These are phyloP conservation scores for Drosophila neotestacea DNA, from an alignment of 2,888 invertebrate species.

Conservation along the genomic window DNA sequence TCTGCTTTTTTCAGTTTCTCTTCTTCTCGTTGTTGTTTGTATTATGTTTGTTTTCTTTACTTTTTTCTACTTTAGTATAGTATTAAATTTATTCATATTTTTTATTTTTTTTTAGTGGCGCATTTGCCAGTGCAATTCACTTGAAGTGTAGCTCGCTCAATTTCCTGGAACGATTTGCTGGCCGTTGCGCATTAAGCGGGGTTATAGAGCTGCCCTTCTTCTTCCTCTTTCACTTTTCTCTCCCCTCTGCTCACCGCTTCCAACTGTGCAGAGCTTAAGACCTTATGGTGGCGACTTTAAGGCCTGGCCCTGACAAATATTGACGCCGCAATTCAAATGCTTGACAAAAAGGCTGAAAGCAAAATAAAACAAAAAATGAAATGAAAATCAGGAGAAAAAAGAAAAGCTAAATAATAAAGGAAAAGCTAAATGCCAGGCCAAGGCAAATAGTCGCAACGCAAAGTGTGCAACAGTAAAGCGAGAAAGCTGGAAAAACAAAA, in stretches of 20 bases:
- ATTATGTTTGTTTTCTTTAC: slow-evolving; percentile 17
- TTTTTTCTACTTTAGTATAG: slow-evolving; percentile 1
- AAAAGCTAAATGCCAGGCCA: slow-evolving; percentile 37
- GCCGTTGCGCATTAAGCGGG: slow-evolving; percentile 46
- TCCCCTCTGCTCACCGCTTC: not conserved
- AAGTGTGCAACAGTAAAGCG: slow-evolving; percentile 55
- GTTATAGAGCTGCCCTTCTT: not conserved
- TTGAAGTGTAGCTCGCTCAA: slow-evolving; percentile 71
- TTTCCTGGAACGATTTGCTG: slow-evolving; percentile 73
- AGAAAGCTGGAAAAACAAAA: slow-evolving; percentile 43
- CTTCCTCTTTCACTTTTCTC: not conserved
- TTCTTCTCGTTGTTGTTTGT: slow-evolving; percentile 5
- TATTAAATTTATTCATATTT: slow-evolving; percentile 73
- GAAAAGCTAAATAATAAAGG: slow-evolving; percentile 41
- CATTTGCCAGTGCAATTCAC: slow-evolving; percentile 46
- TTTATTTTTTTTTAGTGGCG: slow-evolving; percentile 55
- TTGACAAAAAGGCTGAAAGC: slow-evolving; percentile 46
- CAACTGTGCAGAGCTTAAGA: slow-evolving; percentile 11
- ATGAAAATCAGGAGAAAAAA: slow-evolving; percentile 23
- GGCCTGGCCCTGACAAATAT: slow-evolving; percentile 62
- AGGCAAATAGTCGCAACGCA: slow-evolving; percentile 53
- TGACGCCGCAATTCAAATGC: slow-evolving; percentile 66
- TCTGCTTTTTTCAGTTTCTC: slow-evolving; percentile 9
- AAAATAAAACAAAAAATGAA: slow-evolving; percentile 7
- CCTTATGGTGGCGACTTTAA: slow-evolving; percentile 31